Evolutionary conservation across 2,888 invertebrate genomes (phyloP), one percentile per base, ranked within the genome.

Genomic region (Neuroscelio doddi): DNA sequence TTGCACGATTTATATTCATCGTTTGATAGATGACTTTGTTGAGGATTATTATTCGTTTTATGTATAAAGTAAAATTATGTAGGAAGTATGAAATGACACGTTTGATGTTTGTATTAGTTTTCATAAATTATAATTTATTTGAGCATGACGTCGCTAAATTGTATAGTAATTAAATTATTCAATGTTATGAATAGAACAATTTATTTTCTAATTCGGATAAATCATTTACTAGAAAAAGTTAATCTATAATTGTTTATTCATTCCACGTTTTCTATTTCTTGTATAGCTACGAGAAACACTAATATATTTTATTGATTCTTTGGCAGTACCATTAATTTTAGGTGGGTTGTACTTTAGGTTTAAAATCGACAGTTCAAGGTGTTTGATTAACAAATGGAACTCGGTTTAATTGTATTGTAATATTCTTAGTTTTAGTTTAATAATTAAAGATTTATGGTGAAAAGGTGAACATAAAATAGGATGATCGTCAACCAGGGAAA

Each of bases 301-400:
- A 32, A 57, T 41, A 57, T 49, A 50, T 44, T 58, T 21, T 16
- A 49, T 57, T 36, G 49, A 57, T 49, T 50, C 42, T 45, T 16
- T 14, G 27, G 12, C 29, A 29, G 17, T 32, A 12, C 44, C 15
- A 29, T 58, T 41, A 39, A 29, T 38, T 45, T 38, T n/a, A 21
- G 50, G 30, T 27, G 34, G 36, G 27, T 45, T 9, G 39, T 32
- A 12, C 46, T 45, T 44, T 29, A 12, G 34, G 32, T 52, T 62
- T 17, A 42, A 53, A 49, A 47, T 53, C 53, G 53, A 61, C 15
- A 27, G 49, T 47, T 49, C 34, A 42, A 61, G 34, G 61, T 61
- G 36, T 15, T 34, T 47, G 5, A 36, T 15, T 12, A 14, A 36
- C 36, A 14, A 14, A 36, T 7, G 8, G 9, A 7, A 36, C 36